Percentiles rank a stretch among this genome's conserved stretches.
Evolutionary conservation across 2,888 invertebrate genomes (phyloP).

Genomic region (Hypomecis atomaria): DNA sequence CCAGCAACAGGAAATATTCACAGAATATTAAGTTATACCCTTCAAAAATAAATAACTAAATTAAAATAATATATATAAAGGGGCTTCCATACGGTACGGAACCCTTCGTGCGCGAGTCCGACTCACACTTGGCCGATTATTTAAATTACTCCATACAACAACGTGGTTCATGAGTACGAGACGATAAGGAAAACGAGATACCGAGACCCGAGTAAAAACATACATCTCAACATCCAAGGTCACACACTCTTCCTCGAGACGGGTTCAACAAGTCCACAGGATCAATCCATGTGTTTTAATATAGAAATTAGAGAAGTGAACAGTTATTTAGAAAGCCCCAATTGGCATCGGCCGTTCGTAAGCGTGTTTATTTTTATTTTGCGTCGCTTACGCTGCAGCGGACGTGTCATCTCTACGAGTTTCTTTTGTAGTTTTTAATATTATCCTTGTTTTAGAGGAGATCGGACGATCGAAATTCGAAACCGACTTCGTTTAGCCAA

Average conservation of each 20-base stretch:
- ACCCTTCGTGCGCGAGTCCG: no score
- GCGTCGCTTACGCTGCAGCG: conserved; percentile 65
- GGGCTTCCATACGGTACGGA: no score
- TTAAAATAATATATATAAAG: no score
- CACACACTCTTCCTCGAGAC: neutral
- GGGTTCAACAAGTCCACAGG: neutral
- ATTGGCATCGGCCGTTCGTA: conserved; percentile 47
- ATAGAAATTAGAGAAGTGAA: neutral
- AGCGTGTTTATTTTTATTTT: conserved; percentile 69
- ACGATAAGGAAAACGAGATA: no score
- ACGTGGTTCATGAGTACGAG: no score
- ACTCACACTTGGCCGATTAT: no score
- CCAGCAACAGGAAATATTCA: no score
- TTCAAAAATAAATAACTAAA: no score
- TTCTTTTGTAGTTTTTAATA: conserved; percentile 61
- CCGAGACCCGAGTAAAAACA: no score
- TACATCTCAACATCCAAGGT: no score
- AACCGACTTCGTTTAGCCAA: conserved; percentile 11
- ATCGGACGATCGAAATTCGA: conserved; percentile 26
- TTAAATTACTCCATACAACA: no score
- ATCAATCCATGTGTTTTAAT: neutral
- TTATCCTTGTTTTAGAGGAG: conserved; percentile 35
- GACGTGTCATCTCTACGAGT: conserved; percentile 64
- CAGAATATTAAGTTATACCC: no score
- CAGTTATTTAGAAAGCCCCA: conserved; percentile 33